These are phyloP conservation scores for Cardiocondyla obscurior DNA, from an alignment of 1,140 invertebrate genomes.

Conservation along the genomic window DNA sequence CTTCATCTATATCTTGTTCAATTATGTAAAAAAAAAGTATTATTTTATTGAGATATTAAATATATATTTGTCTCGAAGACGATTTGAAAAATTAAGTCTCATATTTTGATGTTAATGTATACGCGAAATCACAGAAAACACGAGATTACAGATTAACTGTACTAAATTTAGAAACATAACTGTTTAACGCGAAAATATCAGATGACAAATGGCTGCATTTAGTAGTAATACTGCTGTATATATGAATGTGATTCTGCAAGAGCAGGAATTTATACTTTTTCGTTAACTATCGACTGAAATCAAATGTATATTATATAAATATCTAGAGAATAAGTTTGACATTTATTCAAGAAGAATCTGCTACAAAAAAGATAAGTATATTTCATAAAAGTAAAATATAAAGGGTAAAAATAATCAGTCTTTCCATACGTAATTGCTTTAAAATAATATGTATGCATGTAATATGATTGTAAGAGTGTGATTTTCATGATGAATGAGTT, in stretches of 20 bases:
- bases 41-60: not conserved
- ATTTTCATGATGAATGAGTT: not conserved
- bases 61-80: not conserved
- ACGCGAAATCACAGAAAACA: not conserved
- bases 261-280: not conserved
- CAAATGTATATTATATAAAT: not conserved
- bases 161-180: constrained; percentile 69
- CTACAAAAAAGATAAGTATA: not conserved
- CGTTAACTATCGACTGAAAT: not conserved
- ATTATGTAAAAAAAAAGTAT: not conserved
- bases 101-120: not conserved
- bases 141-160: not conserved
- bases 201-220: constrained; percentile 63
- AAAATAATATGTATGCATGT: not conserved
- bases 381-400: not conserved
- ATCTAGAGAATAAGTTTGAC: not conserved
- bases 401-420: constrained; percentile 30
- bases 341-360: constrained; percentile 24
- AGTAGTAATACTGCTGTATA: constrained; percentile 52
- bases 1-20: too few relatives aligned
- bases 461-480: too few relatives aligned
- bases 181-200: constrained; percentile 58
- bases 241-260: constrained; percentile 20
- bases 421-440: not conserved
- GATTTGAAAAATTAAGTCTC: not conserved